Evolutionary conservation across 2,113 vertebrate species (phyloP).

Genomic region (Amphilophus citrinellus): DNA sequence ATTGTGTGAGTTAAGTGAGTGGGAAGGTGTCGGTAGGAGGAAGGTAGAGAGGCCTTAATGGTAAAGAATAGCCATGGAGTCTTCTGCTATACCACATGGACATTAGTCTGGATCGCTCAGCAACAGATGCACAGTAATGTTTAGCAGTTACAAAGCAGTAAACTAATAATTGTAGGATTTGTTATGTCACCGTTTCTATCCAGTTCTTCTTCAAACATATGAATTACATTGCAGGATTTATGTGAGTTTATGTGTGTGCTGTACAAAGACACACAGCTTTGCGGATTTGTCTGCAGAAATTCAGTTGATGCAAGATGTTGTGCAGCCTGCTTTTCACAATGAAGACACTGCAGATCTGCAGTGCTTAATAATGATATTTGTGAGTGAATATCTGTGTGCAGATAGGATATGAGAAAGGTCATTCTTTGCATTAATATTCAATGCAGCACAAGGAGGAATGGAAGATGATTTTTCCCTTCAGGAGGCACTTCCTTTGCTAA

Average conservation of each 20-base stretch:
- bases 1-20: slow-evolving; percentile 23
- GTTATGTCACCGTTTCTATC: neutral
- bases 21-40: slow-evolving; percentile 33
- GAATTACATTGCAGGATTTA: neutral
- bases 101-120: slow-evolving; percentile 31
- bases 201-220: neutral
- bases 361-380: slow-evolving; percentile 60
- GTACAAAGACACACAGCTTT: neutral
- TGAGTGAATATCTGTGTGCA: slow-evolving; percentile 28
- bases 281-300: slow-evolving; percentile 17
- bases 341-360: slow-evolving; percentile 15
- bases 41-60: slow-evolving; percentile 28
- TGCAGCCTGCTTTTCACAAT: neutral
- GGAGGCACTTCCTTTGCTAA: slow-evolving; percentile 64
- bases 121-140: slow-evolving; percentile 15
- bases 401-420: slow-evolving; percentile 61
- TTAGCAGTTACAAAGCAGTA: neutral
- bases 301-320: slow-evolving; percentile 13
- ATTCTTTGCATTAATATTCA: slow-evolving; percentile 73
- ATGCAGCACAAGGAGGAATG: slow-evolving; percentile 30
- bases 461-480: slow-evolving; percentile 56
- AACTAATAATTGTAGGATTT: neutral
- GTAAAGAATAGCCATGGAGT: slow-evolving; percentile 33
- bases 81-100: slow-evolving; percentile 41
- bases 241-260: neutral